Evolutionary conservation across 2,888 invertebrate genomes (phyloP).

Genomic region (Drosophila limbata): DNA sequence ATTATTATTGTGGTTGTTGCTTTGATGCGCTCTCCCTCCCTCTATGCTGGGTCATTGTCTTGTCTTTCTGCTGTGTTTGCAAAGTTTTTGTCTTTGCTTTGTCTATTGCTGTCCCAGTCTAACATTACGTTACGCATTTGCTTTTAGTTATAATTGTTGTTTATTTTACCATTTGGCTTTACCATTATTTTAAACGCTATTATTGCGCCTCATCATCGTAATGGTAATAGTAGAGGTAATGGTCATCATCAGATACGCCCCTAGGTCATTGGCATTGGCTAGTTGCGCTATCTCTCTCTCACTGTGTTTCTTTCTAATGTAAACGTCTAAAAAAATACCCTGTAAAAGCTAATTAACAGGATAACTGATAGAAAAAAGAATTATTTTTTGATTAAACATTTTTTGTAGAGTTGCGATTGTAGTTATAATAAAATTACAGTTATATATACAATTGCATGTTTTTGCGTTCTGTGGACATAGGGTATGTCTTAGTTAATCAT

Average conservation of each 20-base stretch:
- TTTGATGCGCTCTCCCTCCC: conserved; percentile 24
- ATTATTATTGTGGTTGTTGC: conserved; percentile 15
- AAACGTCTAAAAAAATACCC: conserved; percentile 20
- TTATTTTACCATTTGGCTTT: conserved; percentile 60
- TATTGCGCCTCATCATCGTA: conserved; percentile 56
- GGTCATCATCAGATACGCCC: conserved; percentile 64
- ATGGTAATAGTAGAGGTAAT: conserved; percentile 35
- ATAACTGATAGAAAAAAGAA: neutral
- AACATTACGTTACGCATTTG: conserved; percentile 68
- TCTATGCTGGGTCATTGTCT: conserved; percentile 67
- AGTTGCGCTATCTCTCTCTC: conserved; percentile 14
- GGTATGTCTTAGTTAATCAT: conserved; percentile 12
- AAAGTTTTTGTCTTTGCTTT: conserved; percentile 11
- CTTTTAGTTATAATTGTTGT: conserved; percentile 74
- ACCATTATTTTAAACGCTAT: conserved; percentile 67
- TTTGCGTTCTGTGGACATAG: neutral
- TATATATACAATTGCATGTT: too few relatives aligned
- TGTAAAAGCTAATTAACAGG: neutral
- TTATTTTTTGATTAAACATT: neutral
- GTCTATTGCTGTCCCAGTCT: conserved; percentile 11
- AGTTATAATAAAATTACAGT: neutral
- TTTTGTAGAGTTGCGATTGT: neutral
- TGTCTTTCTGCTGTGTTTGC: conserved; percentile 25
- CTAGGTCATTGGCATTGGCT: conserved; percentile 65
- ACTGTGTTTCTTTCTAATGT: conserved; percentile 13